A percentile compares a stretch with the other conserved stretches of the same genome.
Evolutionary conservation across 2,888 invertebrate species (phyloP).

Genomic region (Metalampra italica): DNA sequence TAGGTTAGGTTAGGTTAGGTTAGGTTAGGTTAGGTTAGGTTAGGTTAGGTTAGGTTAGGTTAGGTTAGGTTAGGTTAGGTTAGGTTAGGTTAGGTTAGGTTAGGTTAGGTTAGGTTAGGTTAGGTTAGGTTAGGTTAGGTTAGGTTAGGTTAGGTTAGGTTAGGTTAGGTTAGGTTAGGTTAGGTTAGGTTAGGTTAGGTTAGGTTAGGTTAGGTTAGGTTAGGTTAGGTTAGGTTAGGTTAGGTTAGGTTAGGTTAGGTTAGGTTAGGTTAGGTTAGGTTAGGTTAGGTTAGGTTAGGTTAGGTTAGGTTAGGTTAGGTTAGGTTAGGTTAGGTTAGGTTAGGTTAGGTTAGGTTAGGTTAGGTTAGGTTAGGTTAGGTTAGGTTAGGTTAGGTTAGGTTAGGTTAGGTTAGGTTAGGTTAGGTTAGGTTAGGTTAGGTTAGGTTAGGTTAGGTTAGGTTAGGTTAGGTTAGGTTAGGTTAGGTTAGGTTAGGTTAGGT

Average conservation of each 20-base stretch:
- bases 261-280: not conserved
- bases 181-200: slow-evolving; percentile 20
- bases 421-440: slow-evolving; percentile 15
- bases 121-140: slow-evolving; percentile 17
- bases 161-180: slow-evolving; percentile 18
- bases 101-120: too few species aligned
- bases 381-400: slow-evolving; percentile 14
- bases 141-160: slow-evolving; percentile 18
- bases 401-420: slow-evolving; percentile 9
- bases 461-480: slow-evolving; percentile 18
- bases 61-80: too few species aligned
- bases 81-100: too few species aligned
- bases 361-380: slow-evolving; percentile 16
- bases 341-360: slow-evolving; percentile 3
- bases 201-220: slow-evolving; percentile 18
- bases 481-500: slow-evolving; percentile 20
- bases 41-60: too few species aligned
- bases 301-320: not conserved
- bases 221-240: not conserved
- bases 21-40: too few species aligned
- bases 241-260: not conserved
- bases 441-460: slow-evolving; percentile 10
- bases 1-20: too few species aligned
- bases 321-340: not conserved
- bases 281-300: not conserved